Conservation (phyloP, 2,888 invertebrate genomes). For the Drosophila mercatorum region DNA sequence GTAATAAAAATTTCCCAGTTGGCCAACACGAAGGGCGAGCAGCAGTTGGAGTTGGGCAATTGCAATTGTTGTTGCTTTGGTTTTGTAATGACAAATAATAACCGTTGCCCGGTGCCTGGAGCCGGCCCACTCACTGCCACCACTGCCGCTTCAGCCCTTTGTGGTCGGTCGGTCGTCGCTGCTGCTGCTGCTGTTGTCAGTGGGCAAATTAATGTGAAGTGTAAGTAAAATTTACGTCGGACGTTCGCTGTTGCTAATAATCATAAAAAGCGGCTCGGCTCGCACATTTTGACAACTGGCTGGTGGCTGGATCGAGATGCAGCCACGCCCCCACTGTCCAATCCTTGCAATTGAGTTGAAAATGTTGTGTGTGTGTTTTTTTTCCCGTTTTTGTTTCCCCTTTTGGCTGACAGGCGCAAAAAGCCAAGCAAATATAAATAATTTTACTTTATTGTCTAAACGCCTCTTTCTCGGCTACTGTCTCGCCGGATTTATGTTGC, state of each 20-base stretch:
- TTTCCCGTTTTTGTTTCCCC: background rate
- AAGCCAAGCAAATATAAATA: slow-evolving; percentile 67
- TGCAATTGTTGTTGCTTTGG: slow-evolving; percentile 36
- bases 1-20: slow-evolving; percentile 32
- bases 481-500: slow-evolving; percentile 29
- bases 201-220: slow-evolving; percentile 73
- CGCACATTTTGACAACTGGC: slow-evolving; percentile 63
- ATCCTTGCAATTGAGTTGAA: slow-evolving; percentile 50
- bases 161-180: slow-evolving; percentile 10
- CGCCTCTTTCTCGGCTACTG: slow-evolving; percentile 23
- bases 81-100: slow-evolving; percentile 76
- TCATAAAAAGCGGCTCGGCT: slow-evolving; percentile 70
- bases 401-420: slow-evolving; percentile 69
- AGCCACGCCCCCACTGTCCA: slow-evolving; percentile 22
- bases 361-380: slow-evolving; percentile 14
- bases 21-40: slow-evolving; percentile 12
- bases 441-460: slow-evolving; percentile 71
- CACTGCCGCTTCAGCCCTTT: slow-evolving; percentile 13
- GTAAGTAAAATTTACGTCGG: slow-evolving; percentile 76
- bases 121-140: slow-evolving; percentile 3
- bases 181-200: slow-evolving; percentile 36
- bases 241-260: slow-evolving; percentile 63
- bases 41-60: background rate
- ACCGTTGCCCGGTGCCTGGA: slow-evolving; percentile 48
- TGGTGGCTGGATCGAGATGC: slow-evolving; percentile 16